A percentile compares a stretch with the other conserved stretches of the same genome.
phyloP scores from a whole-genome alignment of 2,113 vertebrate genomes.

The Plestiodon gilberti region DNA sequence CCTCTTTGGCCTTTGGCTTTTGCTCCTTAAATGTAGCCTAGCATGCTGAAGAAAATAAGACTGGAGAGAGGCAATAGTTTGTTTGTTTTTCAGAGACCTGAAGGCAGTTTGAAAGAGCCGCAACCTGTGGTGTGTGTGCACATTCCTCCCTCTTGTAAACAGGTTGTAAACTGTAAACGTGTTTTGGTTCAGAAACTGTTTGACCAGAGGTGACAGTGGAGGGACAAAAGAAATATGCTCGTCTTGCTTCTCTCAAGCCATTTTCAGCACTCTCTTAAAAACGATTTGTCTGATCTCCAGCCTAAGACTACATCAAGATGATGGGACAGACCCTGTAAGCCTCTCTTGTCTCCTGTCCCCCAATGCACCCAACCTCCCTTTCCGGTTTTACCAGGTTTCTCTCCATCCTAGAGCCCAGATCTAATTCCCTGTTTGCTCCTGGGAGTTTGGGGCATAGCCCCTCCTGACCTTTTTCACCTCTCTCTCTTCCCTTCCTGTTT shows the following conservation, averaged over 20 bases:
- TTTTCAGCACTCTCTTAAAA: not conserved
- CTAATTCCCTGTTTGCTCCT: not conserved
- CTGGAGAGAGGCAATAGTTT: not conserved
- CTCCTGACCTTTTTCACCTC: slow-evolving; percentile 6
- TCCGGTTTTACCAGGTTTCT: not conserved
- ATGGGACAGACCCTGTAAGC: not conserved
- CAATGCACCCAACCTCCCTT: not conserved
- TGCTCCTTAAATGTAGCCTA: not conserved
- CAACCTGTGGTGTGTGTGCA: not conserved
- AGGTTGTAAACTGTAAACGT: not conserved
- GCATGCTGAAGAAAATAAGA: not conserved
- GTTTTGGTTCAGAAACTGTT: not conserved
- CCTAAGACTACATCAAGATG: not conserved
- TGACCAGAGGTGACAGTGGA: not conserved
- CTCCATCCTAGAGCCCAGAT: not conserved
- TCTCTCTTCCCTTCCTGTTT: not conserved
- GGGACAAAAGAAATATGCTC: not conserved
- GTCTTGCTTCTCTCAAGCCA: not conserved
- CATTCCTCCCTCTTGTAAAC: not conserved
- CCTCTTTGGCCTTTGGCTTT: not conserved
- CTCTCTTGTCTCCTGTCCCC: not conserved
- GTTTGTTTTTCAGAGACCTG: not conserved
- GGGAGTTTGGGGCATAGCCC: not conserved
- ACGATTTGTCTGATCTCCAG: not conserved
- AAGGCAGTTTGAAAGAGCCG: not conserved